Evolutionary conservation across 2,797 vertebrate genomes (phyloP).

Genomic region (Phoxinus dragarum): DNA sequence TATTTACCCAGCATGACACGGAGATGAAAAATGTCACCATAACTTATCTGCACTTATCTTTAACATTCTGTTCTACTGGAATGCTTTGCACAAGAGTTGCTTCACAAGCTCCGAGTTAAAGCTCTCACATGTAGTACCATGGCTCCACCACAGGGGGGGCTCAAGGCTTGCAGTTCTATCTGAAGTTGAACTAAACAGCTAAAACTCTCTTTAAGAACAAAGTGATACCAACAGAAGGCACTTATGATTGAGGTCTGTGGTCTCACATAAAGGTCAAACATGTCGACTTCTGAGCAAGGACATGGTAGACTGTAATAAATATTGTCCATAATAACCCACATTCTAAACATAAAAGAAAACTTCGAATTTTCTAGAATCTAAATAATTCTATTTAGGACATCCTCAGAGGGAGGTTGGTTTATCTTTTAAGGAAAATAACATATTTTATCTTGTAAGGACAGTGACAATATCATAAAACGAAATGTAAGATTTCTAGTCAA

Average conservation of each 20-base stretch:
- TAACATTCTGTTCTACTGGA: not conserved
- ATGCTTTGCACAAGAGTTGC: not conserved
- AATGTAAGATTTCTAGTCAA: not conserved
- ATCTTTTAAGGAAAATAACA: not conserved
- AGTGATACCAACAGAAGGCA: not conserved
- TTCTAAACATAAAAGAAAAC: not conserved
- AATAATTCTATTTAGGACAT: not conserved
- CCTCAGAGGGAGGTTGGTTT: not conserved
- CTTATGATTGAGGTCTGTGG: not conserved
- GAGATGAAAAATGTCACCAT: not conserved
- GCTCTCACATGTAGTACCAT: not conserved
- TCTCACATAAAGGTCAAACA: not conserved
- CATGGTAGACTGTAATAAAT: not conserved
- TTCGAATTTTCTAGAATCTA: not conserved
- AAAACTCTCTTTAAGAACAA: not conserved
- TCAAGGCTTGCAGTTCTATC: not conserved
- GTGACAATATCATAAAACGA: not conserved
- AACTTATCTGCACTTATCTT: not conserved
- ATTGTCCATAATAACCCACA: not conserved
- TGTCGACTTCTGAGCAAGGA: not conserved
- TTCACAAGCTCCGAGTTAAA: not conserved
- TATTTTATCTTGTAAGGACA: not conserved
- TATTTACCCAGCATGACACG: not conserved
- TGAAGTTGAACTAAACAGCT: not conserved
- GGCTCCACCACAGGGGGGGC: slow-evolving; percentile 2